Conservation (phyloP, 2,888 invertebrate genomes). For the Julus scandinavius region DNA sequence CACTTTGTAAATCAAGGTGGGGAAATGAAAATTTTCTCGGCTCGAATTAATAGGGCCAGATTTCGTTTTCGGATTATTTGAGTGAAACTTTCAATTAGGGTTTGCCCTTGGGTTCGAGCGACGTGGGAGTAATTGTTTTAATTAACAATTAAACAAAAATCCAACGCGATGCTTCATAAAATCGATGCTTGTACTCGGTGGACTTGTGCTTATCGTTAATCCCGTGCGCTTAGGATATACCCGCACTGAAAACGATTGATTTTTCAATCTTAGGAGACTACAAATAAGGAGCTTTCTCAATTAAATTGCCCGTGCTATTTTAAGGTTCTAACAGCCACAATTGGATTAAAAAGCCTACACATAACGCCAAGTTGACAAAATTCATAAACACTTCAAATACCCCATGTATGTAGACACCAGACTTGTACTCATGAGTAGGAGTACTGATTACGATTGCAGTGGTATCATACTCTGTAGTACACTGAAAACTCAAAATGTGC, state of each 20-base stretch:
- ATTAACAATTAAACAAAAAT: slow-evolving; percentile 1
- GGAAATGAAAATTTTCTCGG: background rate
- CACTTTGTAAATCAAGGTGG: too few species aligned
- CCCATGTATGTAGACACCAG: too few species aligned
- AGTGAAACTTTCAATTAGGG: background rate
- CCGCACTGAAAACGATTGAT: background rate
- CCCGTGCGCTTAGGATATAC: background rate
- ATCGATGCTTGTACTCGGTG: background rate
- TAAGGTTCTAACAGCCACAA: too few species aligned
- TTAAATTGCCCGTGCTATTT: background rate
- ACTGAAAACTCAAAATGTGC: too few species aligned
- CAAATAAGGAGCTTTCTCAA: background rate
- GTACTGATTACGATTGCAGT: too few species aligned
- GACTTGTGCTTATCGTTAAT: background rate
- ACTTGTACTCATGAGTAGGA: too few species aligned
- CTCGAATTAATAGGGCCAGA: background rate
- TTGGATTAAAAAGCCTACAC: too few species aligned
- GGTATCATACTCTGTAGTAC: too few species aligned
- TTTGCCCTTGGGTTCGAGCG: background rate
- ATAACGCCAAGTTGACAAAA: too few species aligned
- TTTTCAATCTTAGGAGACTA: background rate
- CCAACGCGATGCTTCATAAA: background rate
- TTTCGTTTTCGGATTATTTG: background rate
- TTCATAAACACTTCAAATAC: too few species aligned
- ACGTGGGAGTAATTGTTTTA: background rate